Percentiles rank a stretch among this genome's conserved stretches.
phyloP scores from a whole-genome alignment of 2,113 vertebrate species.

The Tylochromis polylepis region DNA sequence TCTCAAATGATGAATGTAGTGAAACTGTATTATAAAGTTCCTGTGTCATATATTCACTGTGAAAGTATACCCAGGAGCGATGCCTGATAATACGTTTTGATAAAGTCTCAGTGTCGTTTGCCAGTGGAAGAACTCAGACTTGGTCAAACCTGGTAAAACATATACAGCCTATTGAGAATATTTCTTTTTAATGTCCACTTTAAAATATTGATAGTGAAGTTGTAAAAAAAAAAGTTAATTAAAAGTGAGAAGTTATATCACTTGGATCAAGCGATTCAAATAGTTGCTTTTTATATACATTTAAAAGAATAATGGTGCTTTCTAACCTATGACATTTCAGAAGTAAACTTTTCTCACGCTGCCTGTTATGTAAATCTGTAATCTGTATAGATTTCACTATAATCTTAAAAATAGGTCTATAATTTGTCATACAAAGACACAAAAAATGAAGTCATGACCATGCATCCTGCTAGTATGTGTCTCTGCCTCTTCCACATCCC shows the following conservation, averaged over 20 bases:
- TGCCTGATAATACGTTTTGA: background rate
- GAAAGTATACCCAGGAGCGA: background rate
- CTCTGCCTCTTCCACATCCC: background rate
- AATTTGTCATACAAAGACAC: background rate
- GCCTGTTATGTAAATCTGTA: background rate
- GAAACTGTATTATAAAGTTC: fast-evolving
- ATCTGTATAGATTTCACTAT: background rate
- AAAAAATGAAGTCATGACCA: background rate
- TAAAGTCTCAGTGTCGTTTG: background rate
- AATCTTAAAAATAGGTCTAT: background rate
- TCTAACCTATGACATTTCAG: background rate
- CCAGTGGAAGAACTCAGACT: background rate
- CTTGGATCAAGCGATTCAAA: background rate
- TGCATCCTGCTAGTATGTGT: background rate
- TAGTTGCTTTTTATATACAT: background rate
- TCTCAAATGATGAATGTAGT: background rate
- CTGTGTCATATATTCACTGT: background rate
- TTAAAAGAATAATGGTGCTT: background rate
- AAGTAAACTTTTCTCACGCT: background rate
- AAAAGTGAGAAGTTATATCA: background rate
- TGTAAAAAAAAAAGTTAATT: background rate
- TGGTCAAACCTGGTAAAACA: background rate
- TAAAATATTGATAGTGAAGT: background rate
- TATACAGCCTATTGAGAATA: background rate
- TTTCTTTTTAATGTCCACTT: background rate